Evolutionary conservation across 2,113 vertebrate genomes (phyloP).

Genomic region (Nycticorax nycticorax): DNA sequence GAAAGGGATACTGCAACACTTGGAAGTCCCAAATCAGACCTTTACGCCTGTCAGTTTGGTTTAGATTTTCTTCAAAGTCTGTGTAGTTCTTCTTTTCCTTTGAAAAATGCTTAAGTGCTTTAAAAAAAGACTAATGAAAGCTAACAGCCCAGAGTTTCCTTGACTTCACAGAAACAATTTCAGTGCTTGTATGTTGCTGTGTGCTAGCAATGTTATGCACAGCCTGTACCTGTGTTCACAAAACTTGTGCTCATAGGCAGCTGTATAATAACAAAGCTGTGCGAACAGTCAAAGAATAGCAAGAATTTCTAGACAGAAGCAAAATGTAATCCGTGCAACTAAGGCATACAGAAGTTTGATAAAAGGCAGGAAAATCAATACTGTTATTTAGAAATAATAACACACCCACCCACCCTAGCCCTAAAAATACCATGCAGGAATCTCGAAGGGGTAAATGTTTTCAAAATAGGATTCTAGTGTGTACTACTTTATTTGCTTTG

Average conservation of each 20-base stretch:
- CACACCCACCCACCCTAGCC: too few species aligned
- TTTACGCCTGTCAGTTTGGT: not conserved
- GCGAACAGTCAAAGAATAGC: not conserved
- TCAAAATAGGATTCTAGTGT: not conserved
- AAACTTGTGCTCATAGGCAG: not conserved
- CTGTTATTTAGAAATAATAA: not conserved
- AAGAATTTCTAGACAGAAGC: not conserved
- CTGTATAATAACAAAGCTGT: not conserved
- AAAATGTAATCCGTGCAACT: not conserved
- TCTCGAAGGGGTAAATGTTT: not conserved
- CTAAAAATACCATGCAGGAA: not conserved
- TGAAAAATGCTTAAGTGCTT: not conserved
- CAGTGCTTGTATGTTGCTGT: not conserved
- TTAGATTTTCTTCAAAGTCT: not conserved
- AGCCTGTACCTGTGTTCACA: not conserved
- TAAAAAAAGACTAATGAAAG: not conserved
- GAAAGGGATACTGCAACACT: not conserved
- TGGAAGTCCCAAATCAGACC: not conserved
- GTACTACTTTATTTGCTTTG: not conserved
- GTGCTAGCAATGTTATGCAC: not conserved
- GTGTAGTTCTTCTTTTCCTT: not conserved
- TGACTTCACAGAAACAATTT: not conserved
- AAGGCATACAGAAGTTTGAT: not conserved
- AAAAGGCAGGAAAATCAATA: not conserved
- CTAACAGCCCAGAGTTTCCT: not conserved